Conservation (phyloP, 2,113 vertebrate species). For the Dicerorhinus sumatrensis region DNA sequence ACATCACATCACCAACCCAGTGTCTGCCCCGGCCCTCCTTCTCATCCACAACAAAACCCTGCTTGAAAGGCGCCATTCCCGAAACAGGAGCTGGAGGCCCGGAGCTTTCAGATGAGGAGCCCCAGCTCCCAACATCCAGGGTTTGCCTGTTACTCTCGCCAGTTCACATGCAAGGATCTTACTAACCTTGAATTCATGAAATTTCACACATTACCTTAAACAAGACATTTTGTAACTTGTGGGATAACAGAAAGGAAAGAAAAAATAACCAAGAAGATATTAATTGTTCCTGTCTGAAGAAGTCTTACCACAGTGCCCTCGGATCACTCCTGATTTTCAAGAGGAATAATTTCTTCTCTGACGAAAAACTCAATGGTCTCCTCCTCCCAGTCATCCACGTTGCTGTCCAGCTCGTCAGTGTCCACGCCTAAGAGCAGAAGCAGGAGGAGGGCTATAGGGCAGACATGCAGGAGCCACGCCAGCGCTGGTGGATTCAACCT, state of each 20-base stretch:
- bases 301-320: constrained; percentile 84
- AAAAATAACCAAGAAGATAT: fast-evolving
- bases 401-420: constrained; percentile 97
- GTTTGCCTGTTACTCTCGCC: fast-evolving
- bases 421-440: constrained; percentile 90
- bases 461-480: no score
- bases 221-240: fast-evolving
- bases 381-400: constrained; percentile 99
- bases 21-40: background rate
- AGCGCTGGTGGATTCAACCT: background rate
- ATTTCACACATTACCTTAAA: fast-evolving
- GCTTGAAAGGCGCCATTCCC: fast-evolving
- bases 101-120: no score
- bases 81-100: background rate
- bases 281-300: fast-evolving
- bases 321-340: constrained; percentile 94
- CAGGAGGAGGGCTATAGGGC: fast-evolving
- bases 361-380: constrained; percentile 99
- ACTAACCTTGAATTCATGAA: fast-evolving
- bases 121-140: background rate
- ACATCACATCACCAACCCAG: background rate
- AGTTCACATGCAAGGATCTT: fast-evolving
- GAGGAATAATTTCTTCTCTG: constrained; percentile 98
- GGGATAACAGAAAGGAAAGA: no score
- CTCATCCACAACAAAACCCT: background rate